Conservation (phyloP, 2,113 vertebrate species). For the Anarhynchus alexandrinus region DNA sequence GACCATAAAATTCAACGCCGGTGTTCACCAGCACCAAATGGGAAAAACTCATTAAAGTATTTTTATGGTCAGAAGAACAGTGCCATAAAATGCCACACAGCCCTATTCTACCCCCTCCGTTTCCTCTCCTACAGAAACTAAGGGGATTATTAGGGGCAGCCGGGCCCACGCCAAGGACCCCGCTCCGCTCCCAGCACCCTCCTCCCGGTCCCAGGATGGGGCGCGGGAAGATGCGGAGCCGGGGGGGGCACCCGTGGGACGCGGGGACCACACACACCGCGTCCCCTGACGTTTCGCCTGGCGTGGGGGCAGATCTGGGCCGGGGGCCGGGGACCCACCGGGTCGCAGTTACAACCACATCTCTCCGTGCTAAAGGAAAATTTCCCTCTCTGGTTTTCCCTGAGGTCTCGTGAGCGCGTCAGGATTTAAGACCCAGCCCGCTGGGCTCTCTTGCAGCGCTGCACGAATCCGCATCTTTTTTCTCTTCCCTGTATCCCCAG, state of each 20-base stretch:
- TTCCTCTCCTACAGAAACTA: background rate
- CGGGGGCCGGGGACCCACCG: background rate
- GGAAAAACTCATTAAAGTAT: background rate
- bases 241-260: fast-evolving
- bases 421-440: background rate
- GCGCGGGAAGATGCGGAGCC: background rate
- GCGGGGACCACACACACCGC: background rate
- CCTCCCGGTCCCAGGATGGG: background rate
- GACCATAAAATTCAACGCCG: background rate
- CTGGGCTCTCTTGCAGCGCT: background rate
- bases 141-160: background rate
- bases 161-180: background rate
- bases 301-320: background rate
- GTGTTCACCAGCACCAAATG: background rate
- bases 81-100: background rate
- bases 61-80: background rate
- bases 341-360: background rate
- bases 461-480: background rate
- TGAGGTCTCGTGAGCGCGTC: background rate
- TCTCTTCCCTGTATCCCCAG: background rate
- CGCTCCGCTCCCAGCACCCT: fast-evolving
- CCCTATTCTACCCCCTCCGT: fast-evolving
- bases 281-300: background rate
- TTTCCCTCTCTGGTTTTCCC: background rate
- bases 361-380: background rate